phyloP scores from a whole-genome alignment of 2,113 vertebrate genomes.

The Perca fluviatilis region DNA sequence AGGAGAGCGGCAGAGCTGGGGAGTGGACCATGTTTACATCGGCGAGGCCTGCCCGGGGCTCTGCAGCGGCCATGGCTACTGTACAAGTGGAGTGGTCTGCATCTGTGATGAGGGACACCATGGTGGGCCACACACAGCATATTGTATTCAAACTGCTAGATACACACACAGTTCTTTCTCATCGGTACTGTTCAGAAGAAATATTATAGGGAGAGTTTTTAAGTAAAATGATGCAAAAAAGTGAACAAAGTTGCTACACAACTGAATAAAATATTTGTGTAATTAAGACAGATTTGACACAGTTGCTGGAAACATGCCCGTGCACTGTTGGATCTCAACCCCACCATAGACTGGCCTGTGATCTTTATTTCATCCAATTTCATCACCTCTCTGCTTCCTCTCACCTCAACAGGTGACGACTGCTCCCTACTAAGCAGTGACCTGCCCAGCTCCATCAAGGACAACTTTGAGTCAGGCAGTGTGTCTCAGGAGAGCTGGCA shows the following conservation, averaged over 20 bases:
- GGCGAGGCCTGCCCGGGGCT: conserved; percentile 95
- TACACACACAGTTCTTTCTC: fast-evolving
- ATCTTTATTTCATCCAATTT: background rate
- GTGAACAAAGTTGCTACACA: background rate
- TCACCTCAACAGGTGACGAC: conserved; percentile 86
- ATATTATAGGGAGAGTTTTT: background rate
- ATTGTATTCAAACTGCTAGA: background rate
- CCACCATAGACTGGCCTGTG: background rate
- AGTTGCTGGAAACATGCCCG: background rate
- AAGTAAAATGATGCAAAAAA: background rate
- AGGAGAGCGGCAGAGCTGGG: conserved; percentile 95
- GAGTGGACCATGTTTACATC: conserved; percentile 96
- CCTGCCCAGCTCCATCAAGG: conserved; percentile 96
- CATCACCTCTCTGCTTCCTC: background rate
- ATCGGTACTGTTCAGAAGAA: background rate
- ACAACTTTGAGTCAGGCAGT: conserved; percentile 96
- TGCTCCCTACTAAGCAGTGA: conserved; percentile 94
- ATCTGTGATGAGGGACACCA: conserved; percentile 96
- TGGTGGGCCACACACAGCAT: conserved; percentile 80
- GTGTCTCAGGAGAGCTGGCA: conserved; percentile 97
- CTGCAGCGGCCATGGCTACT: conserved; percentile 95
- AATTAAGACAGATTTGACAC: background rate
- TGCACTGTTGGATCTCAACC: background rate
- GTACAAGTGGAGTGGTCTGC: conserved; percentile 92
- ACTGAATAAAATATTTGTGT: background rate